A percentile compares a stretch with the other conserved stretches of the same genome.
Conservation (phyloP, 23 tunicate genomes). For the Trididemnum miniatum region DNA sequence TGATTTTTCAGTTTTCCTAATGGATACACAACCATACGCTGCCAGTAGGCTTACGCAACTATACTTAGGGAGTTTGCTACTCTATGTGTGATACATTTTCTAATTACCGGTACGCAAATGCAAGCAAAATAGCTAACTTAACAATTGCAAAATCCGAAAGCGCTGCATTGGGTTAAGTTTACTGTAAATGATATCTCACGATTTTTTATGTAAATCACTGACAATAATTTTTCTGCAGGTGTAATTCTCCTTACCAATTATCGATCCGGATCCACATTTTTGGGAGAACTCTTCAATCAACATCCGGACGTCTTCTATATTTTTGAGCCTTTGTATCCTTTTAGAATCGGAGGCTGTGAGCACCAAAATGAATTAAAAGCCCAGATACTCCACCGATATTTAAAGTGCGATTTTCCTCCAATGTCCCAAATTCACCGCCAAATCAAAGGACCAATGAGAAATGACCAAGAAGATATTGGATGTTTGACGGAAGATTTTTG, state of each 20-base stretch:
- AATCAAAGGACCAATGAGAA: slow-evolving; percentile 28
- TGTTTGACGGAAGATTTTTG: slow-evolving; percentile 79
- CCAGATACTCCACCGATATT: slow-evolving; percentile 10
- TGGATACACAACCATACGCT: too few species aligned
- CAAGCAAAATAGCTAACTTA: too few species aligned
- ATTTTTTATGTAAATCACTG: too few species aligned
- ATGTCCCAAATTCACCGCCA: slow-evolving; percentile 26
- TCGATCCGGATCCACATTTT: slow-evolving; percentile 93
- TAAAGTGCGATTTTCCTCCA: slow-evolving; percentile 73
- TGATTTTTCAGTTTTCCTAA: too few species aligned
- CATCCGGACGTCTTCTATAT: slow-evolving; percentile 87
- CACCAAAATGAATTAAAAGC: neutral
- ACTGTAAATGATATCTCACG: too few species aligned
- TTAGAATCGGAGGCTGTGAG: slow-evolving; percentile 38
- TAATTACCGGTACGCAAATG: too few species aligned
- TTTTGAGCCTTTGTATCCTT: slow-evolving; percentile 83
- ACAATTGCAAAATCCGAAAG: too few species aligned
- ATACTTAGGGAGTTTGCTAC: too few species aligned
- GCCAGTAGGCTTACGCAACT: too few species aligned
- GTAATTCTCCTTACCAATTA: slow-evolving; percentile 80
- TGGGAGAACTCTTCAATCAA: slow-evolving; percentile 92
- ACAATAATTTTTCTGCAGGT: too few species aligned
- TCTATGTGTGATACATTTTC: too few species aligned
- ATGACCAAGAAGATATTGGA: slow-evolving; percentile 12
- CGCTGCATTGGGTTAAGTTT: too few species aligned